Percentiles rank a stretch among this genome's conserved stretches.
These are phyloP conservation scores for Drosophila paracracens DNA, from an alignment of 2,888 invertebrate species.

Conservation along the genomic window DNA sequence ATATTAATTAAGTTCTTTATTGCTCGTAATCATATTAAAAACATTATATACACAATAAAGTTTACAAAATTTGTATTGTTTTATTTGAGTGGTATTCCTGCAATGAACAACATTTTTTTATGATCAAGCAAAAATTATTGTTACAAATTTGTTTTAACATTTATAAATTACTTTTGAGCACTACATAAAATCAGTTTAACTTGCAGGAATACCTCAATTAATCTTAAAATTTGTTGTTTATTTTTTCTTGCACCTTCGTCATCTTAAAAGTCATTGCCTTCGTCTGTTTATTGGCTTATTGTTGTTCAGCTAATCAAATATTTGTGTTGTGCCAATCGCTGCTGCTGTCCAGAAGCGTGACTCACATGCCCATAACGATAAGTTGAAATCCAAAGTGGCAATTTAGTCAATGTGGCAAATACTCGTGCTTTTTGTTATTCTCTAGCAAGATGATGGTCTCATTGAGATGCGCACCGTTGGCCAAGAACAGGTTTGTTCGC, in stretches of 20 bases:
- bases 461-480: constrained; percentile 11
- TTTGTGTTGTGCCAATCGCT: constrained; percentile 27
- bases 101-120: neutral
- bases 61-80: neutral
- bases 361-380: constrained; percentile 22
- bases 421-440: constrained; percentile 25
- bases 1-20: constrained; percentile 30
- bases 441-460: constrained; percentile 39
- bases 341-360: constrained; percentile 17
- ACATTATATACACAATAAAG: constrained; percentile 30
- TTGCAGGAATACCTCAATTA: constrained; percentile 13
- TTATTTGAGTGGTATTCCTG: neutral
- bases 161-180: neutral
- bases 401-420: constrained; percentile 27
- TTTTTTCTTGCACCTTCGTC: constrained; percentile 3
- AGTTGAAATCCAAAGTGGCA: constrained; percentile 11
- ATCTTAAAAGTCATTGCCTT: constrained; percentile 13
- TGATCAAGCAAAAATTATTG: neutral
- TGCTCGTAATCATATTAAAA: constrained; percentile 57
- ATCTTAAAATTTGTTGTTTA: constrained; percentile 2
- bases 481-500: constrained; percentile 35
- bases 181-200: neutral
- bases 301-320: constrained; percentile 45
- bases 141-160: neutral
- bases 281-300: constrained; percentile 39